Evolutionary conservation across 2,113 vertebrate species (phyloP), one percentile per base, ranked within the genome.

Genomic region (Mohoua ochrocephala): DNA sequence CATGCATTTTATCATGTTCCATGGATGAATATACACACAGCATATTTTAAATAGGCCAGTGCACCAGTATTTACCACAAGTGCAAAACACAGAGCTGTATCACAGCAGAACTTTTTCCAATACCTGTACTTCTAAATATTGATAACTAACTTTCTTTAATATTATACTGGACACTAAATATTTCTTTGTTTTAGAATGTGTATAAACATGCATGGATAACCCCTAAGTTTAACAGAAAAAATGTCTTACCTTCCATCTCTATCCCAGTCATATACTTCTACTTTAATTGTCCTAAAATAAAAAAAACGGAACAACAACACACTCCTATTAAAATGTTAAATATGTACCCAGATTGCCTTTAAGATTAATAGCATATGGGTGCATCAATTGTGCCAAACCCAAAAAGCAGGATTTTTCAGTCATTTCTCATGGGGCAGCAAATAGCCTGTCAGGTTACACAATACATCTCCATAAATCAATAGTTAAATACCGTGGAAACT

Each of bases 241-340:
- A 67, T 27, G 22, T 42, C 95, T 97, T 98, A 99, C 99, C 99
- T 98, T 97, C 99, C 99, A 77, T 99, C 99, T 98, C 99, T 98
- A 96, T 99, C 99, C 99, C 99, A 99, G 93, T 99, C 99, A 79
- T 99, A 99, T 42, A 99, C 99, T 95, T 99, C 99, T n/a, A 99
- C 96, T 97, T 99, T 99, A 96, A 99, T 99, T 47, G 99, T 99
- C 98, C 99, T 99, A 98, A 88, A 96, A 54, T 7, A 8, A 94
- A 70, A 57, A 41, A 35, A 82, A 9, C 3, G 44, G 19, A 42
- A 54, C 12, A 89, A 47, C 13, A 65, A 1, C 17, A 83, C 7
- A 64, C 45, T 1, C 2, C 7, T 44, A 74, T 81, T 87, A 89
- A 89, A 65, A 93, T n/a, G 59, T 30, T 79, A 44, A 77, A 56